These are phyloP conservation scores for Drosophila gunungcola DNA, from an alignment of 1,140 invertebrate genomes.

Conservation along the genomic window DNA sequence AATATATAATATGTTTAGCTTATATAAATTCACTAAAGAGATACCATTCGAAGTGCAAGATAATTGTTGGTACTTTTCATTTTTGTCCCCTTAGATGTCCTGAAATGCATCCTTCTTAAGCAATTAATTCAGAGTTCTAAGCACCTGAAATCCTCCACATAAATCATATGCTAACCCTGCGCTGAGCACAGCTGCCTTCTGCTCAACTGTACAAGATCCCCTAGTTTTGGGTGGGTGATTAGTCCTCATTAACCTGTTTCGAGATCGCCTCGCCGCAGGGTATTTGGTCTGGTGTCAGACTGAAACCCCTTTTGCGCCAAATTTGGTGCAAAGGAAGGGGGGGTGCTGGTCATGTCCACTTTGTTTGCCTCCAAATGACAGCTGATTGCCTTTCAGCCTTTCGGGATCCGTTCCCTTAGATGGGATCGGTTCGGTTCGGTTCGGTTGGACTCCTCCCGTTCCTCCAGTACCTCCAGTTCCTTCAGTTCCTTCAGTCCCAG, in stretches of 20 bases:
- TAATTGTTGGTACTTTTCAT: too few species aligned
- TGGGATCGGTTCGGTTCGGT: slow-evolving; percentile 35
- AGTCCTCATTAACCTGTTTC: slow-evolving; percentile 44
- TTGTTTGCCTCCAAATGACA: slow-evolving; percentile 82
- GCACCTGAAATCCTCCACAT: background rate
- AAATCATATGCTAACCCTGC: slow-evolving; percentile 14
- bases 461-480: too few species aligned
- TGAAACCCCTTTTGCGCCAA: slow-evolving; percentile 45
- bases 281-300: slow-evolving; percentile 55
- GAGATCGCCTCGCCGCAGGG: slow-evolving; percentile 46
- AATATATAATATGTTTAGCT: too few species aligned
- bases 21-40: too few species aligned
- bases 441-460: background rate
- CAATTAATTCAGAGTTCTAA: too few species aligned
- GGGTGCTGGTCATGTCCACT: slow-evolving; percentile 69
- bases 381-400: slow-evolving; percentile 71
- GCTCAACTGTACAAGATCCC: slow-evolving; percentile 1
- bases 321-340: background rate
- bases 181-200: background rate
- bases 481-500: background rate
- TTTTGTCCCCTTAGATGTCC: too few species aligned
- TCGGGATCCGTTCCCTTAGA: slow-evolving; percentile 34
- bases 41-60: too few species aligned
- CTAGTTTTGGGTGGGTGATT: slow-evolving; percentile 35
- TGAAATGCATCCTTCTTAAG: too few species aligned